Percentiles rank a stretch among this genome's conserved stretches.
phyloP scores from a whole-genome alignment of 2,888 invertebrate species.

The Eugnorisma glareosa region DNA sequence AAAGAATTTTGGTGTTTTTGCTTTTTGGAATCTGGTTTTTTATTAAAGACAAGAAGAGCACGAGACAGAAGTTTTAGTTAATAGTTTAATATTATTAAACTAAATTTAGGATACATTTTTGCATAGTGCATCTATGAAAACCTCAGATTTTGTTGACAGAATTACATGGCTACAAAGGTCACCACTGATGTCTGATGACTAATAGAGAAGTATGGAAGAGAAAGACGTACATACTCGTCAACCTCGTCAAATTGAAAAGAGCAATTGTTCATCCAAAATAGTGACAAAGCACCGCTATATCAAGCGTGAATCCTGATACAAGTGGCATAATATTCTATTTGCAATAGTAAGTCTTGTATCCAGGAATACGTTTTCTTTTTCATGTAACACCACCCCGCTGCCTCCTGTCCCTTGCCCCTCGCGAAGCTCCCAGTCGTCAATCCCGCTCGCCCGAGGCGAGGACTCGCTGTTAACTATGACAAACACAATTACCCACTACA shows the following conservation, averaged over 20 bases:
- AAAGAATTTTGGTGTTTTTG: background rate
- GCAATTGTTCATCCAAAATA: no score
- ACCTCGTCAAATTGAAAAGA: background rate
- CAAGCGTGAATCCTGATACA: background rate
- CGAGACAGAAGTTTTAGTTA: no score
- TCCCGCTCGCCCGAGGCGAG: conserved; percentile 75
- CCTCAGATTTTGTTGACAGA: no score
- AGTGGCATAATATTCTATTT: background rate
- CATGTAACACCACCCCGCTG: conserved; percentile 19
- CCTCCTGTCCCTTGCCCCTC: conserved; percentile 15
- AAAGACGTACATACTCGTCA: background rate
- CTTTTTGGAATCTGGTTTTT: background rate
- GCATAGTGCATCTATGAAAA: background rate
- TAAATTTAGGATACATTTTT: background rate
- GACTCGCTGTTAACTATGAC: conserved; percentile 80
- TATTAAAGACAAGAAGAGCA: background rate
- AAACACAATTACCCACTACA: conserved; percentile 81
- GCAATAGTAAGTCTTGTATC: background rate
- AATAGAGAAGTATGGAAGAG: background rate
- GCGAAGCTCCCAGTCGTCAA: conserved; percentile 65
- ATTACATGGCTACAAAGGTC: no score
- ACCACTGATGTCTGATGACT: background rate
- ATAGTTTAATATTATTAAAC: background rate
- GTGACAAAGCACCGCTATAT: background rate
- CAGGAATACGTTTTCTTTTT: background rate